Evolutionary conservation across 2,797 vertebrate genomes (phyloP), one percentile per base, ranked within the genome.

Genomic region (Danio albolineatus): DNA sequence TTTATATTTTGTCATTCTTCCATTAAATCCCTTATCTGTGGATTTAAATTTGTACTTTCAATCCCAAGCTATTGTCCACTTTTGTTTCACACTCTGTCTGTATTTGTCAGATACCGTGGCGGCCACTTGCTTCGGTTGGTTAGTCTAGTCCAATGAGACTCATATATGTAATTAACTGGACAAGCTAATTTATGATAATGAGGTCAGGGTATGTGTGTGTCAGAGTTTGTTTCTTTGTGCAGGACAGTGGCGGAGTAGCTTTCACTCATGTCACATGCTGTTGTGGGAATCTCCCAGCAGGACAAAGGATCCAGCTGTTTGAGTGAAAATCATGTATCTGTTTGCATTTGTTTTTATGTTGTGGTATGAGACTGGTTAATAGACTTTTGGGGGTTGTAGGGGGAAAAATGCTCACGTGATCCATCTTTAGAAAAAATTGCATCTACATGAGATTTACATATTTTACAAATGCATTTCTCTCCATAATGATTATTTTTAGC

Each of bases 131-230:
- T 69, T n/a, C 2, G 57, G 44, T 60, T 53, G 19, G 67, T 62
- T 44, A 54, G 10, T 56, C 19, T 0, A 10, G 70, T 28, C 71
- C 14, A 44, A 44, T 76, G 70, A 51, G 62, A 10, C 62, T 48
- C 56, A 17, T 73, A 38, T 54, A 81, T 64, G 67, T 84, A 87
- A 85, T 87, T 85, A 85, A 85, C 69, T 82, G 57, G 75, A 84
- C 69, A 59, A 75, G 72, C 60, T 76, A 67, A 72, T 81, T 78
- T 66, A 83, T 73, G 75, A 73, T 57, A 48, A 76, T 81, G 73
- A 60, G 72, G 49, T 77, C 59, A 59, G 60, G 57, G 16, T 5
- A 57, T 41, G 43, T n/a, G n/a, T 7, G 5, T 67, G 44, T 70
- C 44, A 14, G 14, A 78, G 56, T 66, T 76, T 56, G 39, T 28